Base-by-base conservation (phyloP, 2,113 vertebrate species). In the Phoenicopterus ruber region DNA sequence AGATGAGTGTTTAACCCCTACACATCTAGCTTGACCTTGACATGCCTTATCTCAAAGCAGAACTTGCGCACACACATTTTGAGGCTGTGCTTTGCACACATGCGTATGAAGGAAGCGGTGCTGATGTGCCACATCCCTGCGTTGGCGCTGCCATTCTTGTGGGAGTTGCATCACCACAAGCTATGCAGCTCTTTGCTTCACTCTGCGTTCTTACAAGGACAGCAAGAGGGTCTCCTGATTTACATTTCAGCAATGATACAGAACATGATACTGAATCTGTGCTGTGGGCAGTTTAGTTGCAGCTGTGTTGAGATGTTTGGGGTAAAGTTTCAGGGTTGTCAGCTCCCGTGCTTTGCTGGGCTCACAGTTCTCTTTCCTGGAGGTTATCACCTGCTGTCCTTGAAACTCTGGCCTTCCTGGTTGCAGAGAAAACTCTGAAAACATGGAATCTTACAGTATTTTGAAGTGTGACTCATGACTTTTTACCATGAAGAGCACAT, bases 401-500 rank as follows among this genome's bases (percentile, higher is more conserved):
- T 90, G 44, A 91, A 85, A 90, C 28, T 63, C 62, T 13, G 38
- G 32, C 36, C 65, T 81, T 69, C n/a, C 46, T 32, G 34, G 31
- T 22, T 58, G 20, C 81, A 91, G 54, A 78, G 22, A 62, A 91
- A 92, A 85, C 47, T 28, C 47, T 46, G 44, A 76, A 91, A 94
- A 84, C 34, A 81, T 34, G 74, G 77, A 76, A 84, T 85, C 52
- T 89, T 36, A 58, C 7, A n/a, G 36, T 31, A 85, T 69, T 91
- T 66, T 94, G 70, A 85, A 65, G 38, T 72, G 77, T 97, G 93
- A 94, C 78, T 95, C 82, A 82, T 90, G 70, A 94, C 32, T 94
- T 96, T 84, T 90, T 86, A 82, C 49, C 66, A 69, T 80, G 87
- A 91, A 91, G 86, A 78, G 70, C 82, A 87, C 18, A 85, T 50